Percentiles rank a stretch among this genome's conserved stretches.
Evolutionary conservation across 64 coral and sea anemone genomes (phyloP).

Genomic region (Orbicella faveolata): DNA sequence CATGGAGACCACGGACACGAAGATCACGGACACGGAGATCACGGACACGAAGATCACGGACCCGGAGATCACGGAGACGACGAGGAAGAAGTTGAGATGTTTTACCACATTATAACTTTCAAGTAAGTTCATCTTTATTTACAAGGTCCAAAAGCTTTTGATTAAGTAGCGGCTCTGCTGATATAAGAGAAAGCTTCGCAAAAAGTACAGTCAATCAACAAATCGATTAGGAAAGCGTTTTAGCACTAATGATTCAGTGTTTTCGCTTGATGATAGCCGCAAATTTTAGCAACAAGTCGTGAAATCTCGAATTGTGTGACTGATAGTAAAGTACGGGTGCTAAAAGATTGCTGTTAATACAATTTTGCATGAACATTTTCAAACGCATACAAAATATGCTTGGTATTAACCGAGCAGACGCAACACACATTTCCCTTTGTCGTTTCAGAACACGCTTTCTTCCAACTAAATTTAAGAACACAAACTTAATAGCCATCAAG

Average conservation of each 20-base stretch:
- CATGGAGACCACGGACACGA: neutral
- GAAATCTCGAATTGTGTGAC: neutral
- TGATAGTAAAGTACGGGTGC: neutral
- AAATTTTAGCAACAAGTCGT: neutral
- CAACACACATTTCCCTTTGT: too few relatives aligned
- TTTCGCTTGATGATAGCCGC: neutral
- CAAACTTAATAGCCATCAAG: too few relatives aligned
- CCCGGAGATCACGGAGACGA: slow-evolving; percentile 23
- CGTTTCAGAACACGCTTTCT: too few relatives aligned
- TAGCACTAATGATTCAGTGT: too few relatives aligned
- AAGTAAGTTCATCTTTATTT: slow-evolving; percentile 8
- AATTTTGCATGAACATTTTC: too few relatives aligned
- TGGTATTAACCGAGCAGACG: too few relatives aligned
- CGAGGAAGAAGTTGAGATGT: slow-evolving; percentile 16
- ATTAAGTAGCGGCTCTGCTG: too few relatives aligned
- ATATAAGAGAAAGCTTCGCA: neutral
- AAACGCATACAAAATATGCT: too few relatives aligned
- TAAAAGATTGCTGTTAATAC: too few relatives aligned
- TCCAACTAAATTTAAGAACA: too few relatives aligned
- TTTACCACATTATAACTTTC: slow-evolving; percentile 35
- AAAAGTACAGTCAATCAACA: neutral
- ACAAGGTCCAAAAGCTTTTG: neutral
- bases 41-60: slow-evolving; percentile 8
- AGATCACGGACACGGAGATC: neutral
- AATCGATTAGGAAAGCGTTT: neutral